Evolutionary conservation across 2,888 invertebrate species (phyloP), one percentile per base, ranked within the genome.

Genomic region (Mythimna vitellina): DNA sequence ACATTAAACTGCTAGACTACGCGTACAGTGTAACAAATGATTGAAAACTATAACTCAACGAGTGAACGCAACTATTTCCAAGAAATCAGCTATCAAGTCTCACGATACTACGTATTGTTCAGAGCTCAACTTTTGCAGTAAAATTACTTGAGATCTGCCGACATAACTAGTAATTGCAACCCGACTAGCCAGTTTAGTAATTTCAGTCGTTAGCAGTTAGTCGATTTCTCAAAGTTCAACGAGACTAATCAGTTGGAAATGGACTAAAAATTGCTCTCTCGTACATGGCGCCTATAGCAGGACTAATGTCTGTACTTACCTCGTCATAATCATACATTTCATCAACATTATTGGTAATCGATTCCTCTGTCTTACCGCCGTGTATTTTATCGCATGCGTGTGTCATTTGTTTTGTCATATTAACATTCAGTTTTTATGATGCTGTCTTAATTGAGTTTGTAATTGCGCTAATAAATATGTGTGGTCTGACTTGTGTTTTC

Each of bases 161-260:
- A 75, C 83, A 68, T 14, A 63, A 69, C 64, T 17, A 25, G 72
- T 80, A 75, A 82, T 73, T 70, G 76, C 58, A 68, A 70, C 46
- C 54, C 63, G 67, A 69, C 61, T 58, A 62, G 56, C 58, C 53
- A 60, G 69, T 75, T 73, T 62, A 73, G 72, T 81, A 78, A 80
- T 85, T 85, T 83, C 63, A 80, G 77, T 73, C 68, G 80, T 82
- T 82, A 79, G 76, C 76, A 68, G 69, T 72, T 73, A 69, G 56
- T 70, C 68, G 65, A 70, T 73, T 72, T 80, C 80, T 80, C 68
- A 71, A 64, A 80, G 66, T 65, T 65, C 25, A 65, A 80, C 61
- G 49, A 66, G 63, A 61, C 38, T 65, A 83, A 76, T 80, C 80
- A 70, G 74, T 61, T 65, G 7, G 32, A 42, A 82, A 57, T 82